A percentile compares a stretch with the other conserved stretches of the same genome.
Conservation (phyloP, 1,140 invertebrate species). For the Drosophila tsacasi region DNA sequence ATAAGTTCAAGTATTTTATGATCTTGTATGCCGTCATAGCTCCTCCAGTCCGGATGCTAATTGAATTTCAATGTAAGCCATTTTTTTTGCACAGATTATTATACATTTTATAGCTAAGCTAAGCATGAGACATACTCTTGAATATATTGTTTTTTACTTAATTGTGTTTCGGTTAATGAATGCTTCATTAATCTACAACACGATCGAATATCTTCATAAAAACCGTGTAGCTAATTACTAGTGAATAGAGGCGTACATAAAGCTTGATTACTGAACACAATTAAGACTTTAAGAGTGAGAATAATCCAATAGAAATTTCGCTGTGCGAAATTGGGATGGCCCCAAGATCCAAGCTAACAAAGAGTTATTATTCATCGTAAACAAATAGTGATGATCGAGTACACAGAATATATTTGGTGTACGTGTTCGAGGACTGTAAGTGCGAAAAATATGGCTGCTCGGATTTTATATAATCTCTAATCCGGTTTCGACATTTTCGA, state of each 20-base stretch:
- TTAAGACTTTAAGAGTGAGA: conserved; percentile 11
- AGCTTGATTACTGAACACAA: conserved; percentile 13
- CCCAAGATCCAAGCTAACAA: conserved; percentile 1
- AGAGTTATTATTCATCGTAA: neutral
- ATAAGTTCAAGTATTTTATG: neutral
- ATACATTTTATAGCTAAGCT: conserved; percentile 3
- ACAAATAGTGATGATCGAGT: conserved; percentile 7
- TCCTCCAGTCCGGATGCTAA: conserved; percentile 19
- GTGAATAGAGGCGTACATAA: conserved; percentile 29
- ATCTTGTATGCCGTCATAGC: neutral
- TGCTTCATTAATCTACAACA: conserved; percentile 27
- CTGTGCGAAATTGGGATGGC: neutral
- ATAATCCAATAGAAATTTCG: conserved; percentile 9
- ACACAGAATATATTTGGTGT: conserved; percentile 13
- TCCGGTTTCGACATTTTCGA: conserved; percentile 39
- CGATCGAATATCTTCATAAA: conserved; percentile 15
- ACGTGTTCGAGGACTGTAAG: conserved; percentile 23
- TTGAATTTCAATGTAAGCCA: conserved; percentile 47
- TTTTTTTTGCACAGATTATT: conserved; percentile 14
- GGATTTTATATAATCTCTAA: conserved; percentile 51
- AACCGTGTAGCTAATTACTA: conserved; percentile 33
- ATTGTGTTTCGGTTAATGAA: conserved; percentile 25
- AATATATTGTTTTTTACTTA: conserved; percentile 17
- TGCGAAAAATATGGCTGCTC: conserved; percentile 15
- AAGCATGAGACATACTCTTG: conserved; percentile 2